These are phyloP conservation scores for Tetramorium alpestre DNA, from an alignment of 1,140 invertebrate species.

Conservation along the genomic window DNA sequence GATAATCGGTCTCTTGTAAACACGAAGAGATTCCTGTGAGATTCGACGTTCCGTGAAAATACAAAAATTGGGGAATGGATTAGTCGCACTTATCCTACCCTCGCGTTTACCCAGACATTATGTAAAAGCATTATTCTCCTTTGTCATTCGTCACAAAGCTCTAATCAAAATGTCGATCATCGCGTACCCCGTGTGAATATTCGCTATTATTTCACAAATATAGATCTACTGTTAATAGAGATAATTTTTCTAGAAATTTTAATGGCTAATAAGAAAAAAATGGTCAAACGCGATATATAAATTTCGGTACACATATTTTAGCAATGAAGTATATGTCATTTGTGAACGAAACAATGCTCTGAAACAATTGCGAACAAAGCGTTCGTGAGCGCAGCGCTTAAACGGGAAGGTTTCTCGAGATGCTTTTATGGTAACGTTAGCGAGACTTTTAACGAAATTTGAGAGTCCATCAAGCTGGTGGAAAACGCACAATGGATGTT, in stretches of 20 bases:
- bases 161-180: conserved; percentile 57
- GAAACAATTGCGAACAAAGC: conserved; percentile 15
- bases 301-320: background rate
- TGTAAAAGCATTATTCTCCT: conserved; percentile 78
- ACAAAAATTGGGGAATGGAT: conserved; percentile 62
- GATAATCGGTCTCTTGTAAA: background rate
- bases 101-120: conserved; percentile 65
- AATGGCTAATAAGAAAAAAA: background rate
- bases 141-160: conserved; percentile 70
- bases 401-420: conserved; percentile 38
- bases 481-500: conserved; percentile 66
- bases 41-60: conserved; percentile 73
- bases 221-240: background rate
- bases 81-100: conserved; percentile 66
- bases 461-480: conserved; percentile 73
- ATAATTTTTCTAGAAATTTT: background rate
- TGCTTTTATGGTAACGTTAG: conserved; percentile 66
- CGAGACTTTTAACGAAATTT: conserved; percentile 73
- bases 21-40: conserved; percentile 56
- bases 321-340: background rate
- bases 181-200: conserved; percentile 21
- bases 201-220: background rate
- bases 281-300: background rate
- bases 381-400: background rate
- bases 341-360: background rate